Evolutionary conservation across 2,888 invertebrate genomes (phyloP), one percentile per base, ranked within the genome.

Genomic region (Pristionchus mayeri): DNA sequence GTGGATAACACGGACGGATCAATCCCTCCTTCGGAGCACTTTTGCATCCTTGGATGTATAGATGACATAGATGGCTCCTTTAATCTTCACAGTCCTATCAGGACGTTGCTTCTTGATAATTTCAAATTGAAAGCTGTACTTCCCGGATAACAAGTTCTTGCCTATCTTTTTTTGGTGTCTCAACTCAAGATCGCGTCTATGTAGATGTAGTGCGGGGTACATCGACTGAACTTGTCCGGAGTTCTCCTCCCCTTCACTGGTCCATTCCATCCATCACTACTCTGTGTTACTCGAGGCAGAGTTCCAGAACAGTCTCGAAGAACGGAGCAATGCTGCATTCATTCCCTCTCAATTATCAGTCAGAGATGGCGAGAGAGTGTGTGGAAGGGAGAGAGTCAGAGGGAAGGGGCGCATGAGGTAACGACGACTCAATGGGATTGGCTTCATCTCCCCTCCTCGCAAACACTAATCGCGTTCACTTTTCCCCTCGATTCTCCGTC

Each of bases 381-480:
- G 63, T 6, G 34, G 30, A 63, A 63, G 30, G 34, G 16, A 63
- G 63, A 57, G 24, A 57, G 4, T 63, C 63, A 16, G 16, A 63
- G 7, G 2, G 2, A 16, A 13, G 34, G 7, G 2, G 2, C 34
- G 27, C 34, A 3, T 1, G 13, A 37, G 9, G 71, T 4, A 34
- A 71, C 21, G 24, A 9, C 11, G 44, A 40, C 37, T 9, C 40
- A 24, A 30, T n/a, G 34, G 16, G 7, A 63, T 57, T 57, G 54
- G 54, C 54, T 21, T 24, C 54, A 21, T 57, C 21, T 7, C 54
- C 16, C 21, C 52, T 48, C 9, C 13, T 13, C 48, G 54, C 27
- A 63, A 9, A 11, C 30, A 63, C 63, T 63, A 63, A 63, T 63
- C 63, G 30, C 63, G 63, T 57, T 57, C 57, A 57, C 57, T 27